Evolutionary conservation across 2,113 vertebrate genomes (phyloP).

Genomic region (Talpa occidentalis): DNA sequence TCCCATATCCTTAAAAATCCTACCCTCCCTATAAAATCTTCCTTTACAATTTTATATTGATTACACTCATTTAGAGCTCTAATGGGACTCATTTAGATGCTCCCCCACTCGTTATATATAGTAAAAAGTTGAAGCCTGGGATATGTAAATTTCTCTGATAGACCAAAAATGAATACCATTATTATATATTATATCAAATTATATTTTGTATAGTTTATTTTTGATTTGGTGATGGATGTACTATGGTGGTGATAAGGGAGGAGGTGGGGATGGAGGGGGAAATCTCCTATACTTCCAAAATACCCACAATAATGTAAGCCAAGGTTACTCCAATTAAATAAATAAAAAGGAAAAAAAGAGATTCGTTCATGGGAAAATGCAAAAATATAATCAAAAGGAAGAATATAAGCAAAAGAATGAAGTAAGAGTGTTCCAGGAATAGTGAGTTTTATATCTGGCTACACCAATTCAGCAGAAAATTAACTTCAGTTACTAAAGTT

Average conservation of each 20-base stretch:
- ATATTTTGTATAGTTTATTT: too few species aligned
- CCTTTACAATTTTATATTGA: conserved; percentile 14
- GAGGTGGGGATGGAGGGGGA: too few species aligned
- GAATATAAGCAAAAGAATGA: conserved; percentile 23
- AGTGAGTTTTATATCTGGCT: background rate
- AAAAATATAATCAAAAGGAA: conserved; percentile 36
- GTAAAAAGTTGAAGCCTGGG: conserved; percentile 29
- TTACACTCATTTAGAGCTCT: background rate
- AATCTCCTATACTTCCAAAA: too few species aligned
- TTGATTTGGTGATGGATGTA: too few species aligned
- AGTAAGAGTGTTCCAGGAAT: background rate
- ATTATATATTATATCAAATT: too few species aligned
- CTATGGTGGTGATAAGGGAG: too few species aligned
- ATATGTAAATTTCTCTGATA: too few species aligned
- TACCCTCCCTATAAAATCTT: background rate
- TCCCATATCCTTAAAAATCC: conserved; percentile 10
- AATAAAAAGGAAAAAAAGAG: background rate
- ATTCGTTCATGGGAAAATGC: background rate
- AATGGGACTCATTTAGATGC: background rate
- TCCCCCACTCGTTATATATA: background rate
- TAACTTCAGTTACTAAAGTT: background rate
- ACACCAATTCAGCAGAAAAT: background rate
- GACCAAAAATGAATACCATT: too few species aligned
- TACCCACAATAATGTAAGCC: too few species aligned
- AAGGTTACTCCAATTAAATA: too few species aligned